Evolutionary conservation across 2,113 vertebrate species (phyloP), one percentile per base, ranked within the genome.

Genomic region (Puntigrus tetrazona): DNA sequence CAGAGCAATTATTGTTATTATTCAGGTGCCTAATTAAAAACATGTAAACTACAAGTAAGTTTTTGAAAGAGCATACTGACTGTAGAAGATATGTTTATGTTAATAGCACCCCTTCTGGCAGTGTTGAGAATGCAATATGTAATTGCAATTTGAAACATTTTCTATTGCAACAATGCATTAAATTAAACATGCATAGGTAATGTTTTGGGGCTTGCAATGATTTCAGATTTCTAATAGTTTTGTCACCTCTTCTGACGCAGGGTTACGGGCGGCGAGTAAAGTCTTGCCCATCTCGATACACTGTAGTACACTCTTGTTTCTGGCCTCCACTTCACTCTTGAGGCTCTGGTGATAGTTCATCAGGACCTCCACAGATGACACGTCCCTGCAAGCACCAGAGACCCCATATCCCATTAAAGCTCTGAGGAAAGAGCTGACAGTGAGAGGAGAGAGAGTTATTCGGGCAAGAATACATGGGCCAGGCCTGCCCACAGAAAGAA

Each of bases 341-440:
- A 99, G 94, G 72, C 95, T 94, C 75, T 99, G 97, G 94, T 98
- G 97, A 89, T 97, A 97, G 81, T 96, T 98, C 96, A 99, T 98
- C 90, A 98, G 93, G 85, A 98, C 95, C 90, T 98, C 97, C 74
- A 98, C 97, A 0, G 97, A 97, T 1, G 97, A 99, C 70, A 98
- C 96, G 0, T 98, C 97, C 92, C 97, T 98, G 90, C 82, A 92
- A 85, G 72, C 63, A 75, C 50, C 83, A 87, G 84, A 85, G 43
- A 88, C 63, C 18, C 88, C 84, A 86, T 25, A 79, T 78, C 59
- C 81, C 41, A 77, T 88, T 88, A 86, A n/a, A 82, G 83, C 79
- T 73, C 57, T 59, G 78, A 78, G 59, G 82, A 83, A 31, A 83
- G 70, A 74, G 47, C 84, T 63, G 74, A 84, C 75, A 78, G 80